Conservation (phyloP, 1,140 invertebrate species). For the Brachionus calyciflorus region DNA sequence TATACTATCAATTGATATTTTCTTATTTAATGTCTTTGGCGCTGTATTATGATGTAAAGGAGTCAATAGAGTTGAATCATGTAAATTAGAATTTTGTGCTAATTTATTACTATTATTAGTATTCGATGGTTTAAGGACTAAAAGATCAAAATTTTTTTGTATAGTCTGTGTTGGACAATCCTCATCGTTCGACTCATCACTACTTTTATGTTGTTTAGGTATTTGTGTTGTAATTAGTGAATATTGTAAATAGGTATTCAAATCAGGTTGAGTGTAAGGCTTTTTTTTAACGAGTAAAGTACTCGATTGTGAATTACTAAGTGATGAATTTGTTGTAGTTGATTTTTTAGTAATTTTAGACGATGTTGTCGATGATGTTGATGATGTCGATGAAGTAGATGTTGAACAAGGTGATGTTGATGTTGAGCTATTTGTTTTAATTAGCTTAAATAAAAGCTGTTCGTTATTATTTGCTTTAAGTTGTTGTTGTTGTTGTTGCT, state of each 20-base stretch:
- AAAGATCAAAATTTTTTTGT: constrained; percentile 17
- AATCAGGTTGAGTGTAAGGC: neutral
- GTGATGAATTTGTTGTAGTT: neutral
- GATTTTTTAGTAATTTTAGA: neutral
- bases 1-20: constrained; percentile 11
- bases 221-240: constrained; percentile 20
- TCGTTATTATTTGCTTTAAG: constrained; percentile 15
- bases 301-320: neutral
- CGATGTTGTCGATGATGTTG: constrained; percentile 6
- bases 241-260: constrained; percentile 23
- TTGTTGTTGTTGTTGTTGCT: neutral
- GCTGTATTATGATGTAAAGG: neutral
- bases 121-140: neutral
- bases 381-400: neutral
- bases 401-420: constrained; percentile 25
- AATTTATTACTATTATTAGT: too few relatives aligned
- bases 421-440: constrained; percentile 36
- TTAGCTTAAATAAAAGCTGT: constrained; percentile 34
- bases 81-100: neutral
- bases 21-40: neutral
- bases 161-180: neutral
- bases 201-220: neutral
- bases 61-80: constrained; percentile 30
- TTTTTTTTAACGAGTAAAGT: constrained; percentile 8
- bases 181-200: neutral